phyloP scores from a whole-genome alignment of 2,797 vertebrate genomes.

The Scarus forsteni region DNA sequence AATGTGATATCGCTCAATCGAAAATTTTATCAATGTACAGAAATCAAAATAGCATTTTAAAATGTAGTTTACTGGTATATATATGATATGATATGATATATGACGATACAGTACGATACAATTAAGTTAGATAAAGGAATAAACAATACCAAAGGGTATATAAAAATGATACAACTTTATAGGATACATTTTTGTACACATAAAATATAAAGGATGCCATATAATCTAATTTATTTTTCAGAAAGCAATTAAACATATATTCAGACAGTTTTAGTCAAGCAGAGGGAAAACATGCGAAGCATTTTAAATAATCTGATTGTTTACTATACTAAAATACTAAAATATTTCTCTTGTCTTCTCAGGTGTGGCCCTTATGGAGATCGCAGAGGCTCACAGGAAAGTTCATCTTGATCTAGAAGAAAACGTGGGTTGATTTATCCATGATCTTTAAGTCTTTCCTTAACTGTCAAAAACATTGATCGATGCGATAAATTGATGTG shows the following conservation, averaged over 20 bases:
- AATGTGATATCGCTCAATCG: too few species aligned
- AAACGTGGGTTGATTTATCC: conserved; percentile 85
- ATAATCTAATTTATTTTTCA: neutral
- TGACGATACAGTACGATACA: too few species aligned
- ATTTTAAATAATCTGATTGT: neutral
- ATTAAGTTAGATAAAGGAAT: too few species aligned
- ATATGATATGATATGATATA: too few species aligned
- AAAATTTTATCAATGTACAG: too few species aligned
- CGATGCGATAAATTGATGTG: neutral
- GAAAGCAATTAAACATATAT: neutral
- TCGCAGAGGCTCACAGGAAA: conserved; percentile 91
- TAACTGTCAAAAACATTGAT: neutral
- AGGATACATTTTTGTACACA: neutral
- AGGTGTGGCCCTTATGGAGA: conserved; percentile 95
- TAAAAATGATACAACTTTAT: too few species aligned
- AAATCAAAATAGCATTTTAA: too few species aligned
- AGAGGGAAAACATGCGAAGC: neutral
- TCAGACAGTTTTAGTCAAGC: too few species aligned
- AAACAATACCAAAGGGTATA: too few species aligned
- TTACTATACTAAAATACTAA: conserved; percentile 11
- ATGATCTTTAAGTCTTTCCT: neutral
- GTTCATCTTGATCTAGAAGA: conserved; percentile 92
- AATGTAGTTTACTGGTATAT: too few species aligned
- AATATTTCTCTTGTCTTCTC: conserved; percentile 49
- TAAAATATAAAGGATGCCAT: neutral